Evolutionary conservation across 2,113 vertebrate genomes (phyloP), one percentile per base, ranked within the genome.

Genomic region (Gasterosteus aculeatus): DNA sequence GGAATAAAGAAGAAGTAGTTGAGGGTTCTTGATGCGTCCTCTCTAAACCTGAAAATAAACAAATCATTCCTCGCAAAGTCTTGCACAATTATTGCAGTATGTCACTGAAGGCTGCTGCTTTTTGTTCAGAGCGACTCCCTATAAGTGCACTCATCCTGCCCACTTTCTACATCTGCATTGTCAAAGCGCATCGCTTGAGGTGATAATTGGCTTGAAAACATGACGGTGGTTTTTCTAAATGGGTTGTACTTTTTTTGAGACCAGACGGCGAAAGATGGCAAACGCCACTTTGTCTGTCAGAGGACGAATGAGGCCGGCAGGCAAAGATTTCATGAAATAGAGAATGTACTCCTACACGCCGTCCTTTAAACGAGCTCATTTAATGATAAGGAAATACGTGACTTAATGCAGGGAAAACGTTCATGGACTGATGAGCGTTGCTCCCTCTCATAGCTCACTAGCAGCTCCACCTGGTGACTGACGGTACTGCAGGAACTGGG

Each of bases 381-480:
- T 69, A 71, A 75, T 79, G 46, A 78, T 54, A 57, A 72, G 53
- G 42, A 57, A 84, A 33, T 33, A 60, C 7, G 16, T 66, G 54
- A 62, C 22, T 31, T 59, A 54, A 74, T 22, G n/a, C 26, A 51
- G 54, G 35, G 5, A 47, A 64, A 57, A 29, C 3, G 33, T 63
- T 22, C 39, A 11, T 9, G 41, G 29, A 11, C 69, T 71, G 18
- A 46, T 38, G 33, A 18, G 18, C 4, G 41, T 60, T 46, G 53
- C 15, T 1, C 0, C 12, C 26, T 35, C 41, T 78, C 59, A 47
- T 6, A 51, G 88, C 82, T 87, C 89, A 82, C 67, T 61, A 74
- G 90, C 79, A 75, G 22, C 89, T 63, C 82, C 91, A 87, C 10
- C n/a, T 74, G 89, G 87, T 42, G 7, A 72, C 26, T 7, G 19